A percentile compares a stretch with the other conserved stretches of the same genome.
Evolutionary conservation across 1,140 invertebrate genomes (phyloP).

Genomic region (Drosophila takahashii): DNA sequence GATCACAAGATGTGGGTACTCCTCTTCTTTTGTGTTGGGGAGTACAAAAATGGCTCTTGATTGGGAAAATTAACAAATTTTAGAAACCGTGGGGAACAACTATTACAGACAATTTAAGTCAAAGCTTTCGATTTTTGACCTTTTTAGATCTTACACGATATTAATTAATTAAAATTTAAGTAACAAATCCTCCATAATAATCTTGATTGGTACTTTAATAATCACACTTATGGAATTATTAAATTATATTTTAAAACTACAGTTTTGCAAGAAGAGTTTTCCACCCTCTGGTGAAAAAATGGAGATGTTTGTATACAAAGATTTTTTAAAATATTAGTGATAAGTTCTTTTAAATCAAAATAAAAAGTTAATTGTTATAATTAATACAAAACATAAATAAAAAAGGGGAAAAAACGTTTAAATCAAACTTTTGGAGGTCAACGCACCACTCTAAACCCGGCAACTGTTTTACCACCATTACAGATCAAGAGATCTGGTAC

Average conservation of each 20-base stretch:
- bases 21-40: neutral
- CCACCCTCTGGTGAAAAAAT: no score
- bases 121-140: neutral
- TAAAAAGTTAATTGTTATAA: neutral
- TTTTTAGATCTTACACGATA: neutral
- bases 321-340: no score
- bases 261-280: no score
- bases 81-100: neutral
- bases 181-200: no score
- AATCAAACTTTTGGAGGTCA: slow-evolving; percentile 11
- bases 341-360: neutral
- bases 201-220: no score
- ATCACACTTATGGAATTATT: no score
- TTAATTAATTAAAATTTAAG: neutral
- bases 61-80: slow-evolving; percentile 3
- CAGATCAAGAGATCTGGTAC: slow-evolving; percentile 41
- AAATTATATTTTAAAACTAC: no score
- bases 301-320: no score
- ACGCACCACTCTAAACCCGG: neutral
- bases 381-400: neutral
- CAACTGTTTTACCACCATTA: slow-evolving; percentile 14
- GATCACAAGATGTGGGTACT: slow-evolving; percentile 3
- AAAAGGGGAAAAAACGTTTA: neutral
- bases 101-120: neutral
- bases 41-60: neutral